A percentile compares a stretch with the other conserved stretches of the same genome.
Evolutionary conservation across 2,888 invertebrate genomes (phyloP).

Genomic region (Ischnus inquisitorius): DNA sequence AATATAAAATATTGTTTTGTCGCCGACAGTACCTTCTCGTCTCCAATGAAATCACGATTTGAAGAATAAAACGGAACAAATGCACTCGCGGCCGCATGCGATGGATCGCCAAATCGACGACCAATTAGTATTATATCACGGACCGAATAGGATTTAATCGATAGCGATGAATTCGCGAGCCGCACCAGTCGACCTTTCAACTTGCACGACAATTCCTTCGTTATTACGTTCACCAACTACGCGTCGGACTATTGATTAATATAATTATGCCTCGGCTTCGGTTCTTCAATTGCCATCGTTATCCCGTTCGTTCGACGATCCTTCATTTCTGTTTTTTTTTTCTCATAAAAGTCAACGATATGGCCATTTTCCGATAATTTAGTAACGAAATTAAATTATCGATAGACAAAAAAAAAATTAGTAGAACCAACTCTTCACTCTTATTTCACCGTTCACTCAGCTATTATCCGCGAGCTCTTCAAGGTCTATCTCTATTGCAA

Average conservation of each 20-base stretch:
- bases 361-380: constrained; percentile 37
- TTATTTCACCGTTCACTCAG: not conserved
- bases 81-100: not conserved
- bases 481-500: not conserved
- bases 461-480: not conserved
- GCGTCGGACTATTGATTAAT: constrained; percentile 32
- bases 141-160: constrained; percentile 3
- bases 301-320: constrained; percentile 15
- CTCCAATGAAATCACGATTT: not conserved
- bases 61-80: not conserved
- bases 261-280: constrained; percentile 40
- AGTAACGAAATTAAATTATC: constrained; percentile 52
- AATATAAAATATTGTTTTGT: not conserved
- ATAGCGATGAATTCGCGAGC: not conserved
- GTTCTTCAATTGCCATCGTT: constrained; percentile 10
- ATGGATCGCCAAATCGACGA: not conserved
- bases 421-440: not conserved
- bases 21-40: not conserved
- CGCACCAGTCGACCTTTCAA: not conserved
- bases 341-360: constrained; percentile 19
- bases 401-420: not conserved
- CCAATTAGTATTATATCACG: not conserved
- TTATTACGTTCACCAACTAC: constrained; percentile 17
- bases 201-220: constrained; percentile 6
- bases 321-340: constrained; percentile 34